Evolutionary conservation across 2,113 vertebrate species (phyloP).

Genomic region (Corapipo altera): DNA sequence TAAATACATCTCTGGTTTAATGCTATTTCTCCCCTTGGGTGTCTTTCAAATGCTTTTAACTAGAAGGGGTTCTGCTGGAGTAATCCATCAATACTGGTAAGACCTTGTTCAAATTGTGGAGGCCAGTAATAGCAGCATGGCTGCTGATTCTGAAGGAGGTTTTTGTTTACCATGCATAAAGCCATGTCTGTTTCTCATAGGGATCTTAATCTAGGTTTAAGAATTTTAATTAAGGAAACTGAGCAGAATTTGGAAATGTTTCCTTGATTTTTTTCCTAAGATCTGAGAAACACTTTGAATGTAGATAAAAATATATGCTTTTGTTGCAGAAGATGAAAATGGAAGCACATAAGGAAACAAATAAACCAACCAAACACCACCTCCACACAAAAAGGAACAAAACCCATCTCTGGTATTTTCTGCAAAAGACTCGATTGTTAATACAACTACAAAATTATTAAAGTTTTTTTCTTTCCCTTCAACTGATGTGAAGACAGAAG

Average conservation of each 20-base stretch:
- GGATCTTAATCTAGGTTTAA: neutral
- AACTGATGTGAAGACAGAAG: neutral
- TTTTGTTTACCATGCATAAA: neutral
- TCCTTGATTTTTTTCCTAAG: neutral
- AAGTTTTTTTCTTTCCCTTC: neutral
- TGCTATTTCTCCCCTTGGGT: constrained; percentile 10
- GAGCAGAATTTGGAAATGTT: neutral
- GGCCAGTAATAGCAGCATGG: neutral
- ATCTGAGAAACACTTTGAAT: neutral
- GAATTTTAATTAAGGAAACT: constrained; percentile 38
- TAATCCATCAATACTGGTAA: neutral
- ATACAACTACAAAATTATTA: neutral
- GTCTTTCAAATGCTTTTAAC: constrained; percentile 38
- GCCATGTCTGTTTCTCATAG: neutral
- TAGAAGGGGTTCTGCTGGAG: neutral
- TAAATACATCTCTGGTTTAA: neutral
- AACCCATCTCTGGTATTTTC: neutral
- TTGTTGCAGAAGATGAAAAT: neutral
- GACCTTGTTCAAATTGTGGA: neutral
- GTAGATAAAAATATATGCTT: neutral
- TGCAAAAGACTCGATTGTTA: neutral
- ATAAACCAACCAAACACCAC: neutral
- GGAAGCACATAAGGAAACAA: neutral
- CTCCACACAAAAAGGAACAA: rapidly evolving
- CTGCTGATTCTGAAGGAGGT: neutral